phyloP scores from a whole-genome alignment of 2,888 invertebrate species.

The Meta bourneti region DNA sequence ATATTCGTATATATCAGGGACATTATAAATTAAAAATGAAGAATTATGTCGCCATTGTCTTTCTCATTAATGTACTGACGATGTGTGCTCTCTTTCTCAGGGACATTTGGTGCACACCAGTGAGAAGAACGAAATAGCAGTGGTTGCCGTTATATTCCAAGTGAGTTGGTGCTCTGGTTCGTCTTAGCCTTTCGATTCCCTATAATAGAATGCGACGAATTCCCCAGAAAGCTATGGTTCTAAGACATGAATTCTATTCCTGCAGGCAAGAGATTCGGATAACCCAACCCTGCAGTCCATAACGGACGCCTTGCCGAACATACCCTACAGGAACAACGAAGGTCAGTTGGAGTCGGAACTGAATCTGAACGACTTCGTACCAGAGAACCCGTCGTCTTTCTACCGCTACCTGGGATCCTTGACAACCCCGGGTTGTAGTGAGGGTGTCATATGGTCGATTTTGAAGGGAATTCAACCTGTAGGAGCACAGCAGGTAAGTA shows the following conservation, averaged over 20 bases:
- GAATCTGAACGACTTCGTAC: slow-evolving; percentile 26
- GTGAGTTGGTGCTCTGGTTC: slow-evolving; percentile 4
- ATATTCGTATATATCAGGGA: too few relatives aligned
- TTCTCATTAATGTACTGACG: too few relatives aligned
- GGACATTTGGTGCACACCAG: slow-evolving; percentile 44
- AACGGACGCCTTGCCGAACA: neutral
- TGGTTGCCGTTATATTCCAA: slow-evolving; percentile 36
- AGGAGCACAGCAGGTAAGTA: neutral
- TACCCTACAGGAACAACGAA: slow-evolving; percentile 13
- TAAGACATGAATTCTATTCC: neutral
- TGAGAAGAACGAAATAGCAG: slow-evolving; percentile 10
- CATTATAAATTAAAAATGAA: too few relatives aligned
- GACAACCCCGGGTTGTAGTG: slow-evolving; percentile 46
- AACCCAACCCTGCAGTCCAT: slow-evolving; percentile 7
- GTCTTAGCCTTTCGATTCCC: too few relatives aligned
- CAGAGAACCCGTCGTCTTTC: slow-evolving; percentile 20
- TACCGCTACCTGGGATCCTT: slow-evolving; percentile 50
- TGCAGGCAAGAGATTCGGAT: neutral
- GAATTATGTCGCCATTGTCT: neutral
- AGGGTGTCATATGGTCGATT: slow-evolving; percentile 37
- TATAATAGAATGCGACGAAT: neutral
- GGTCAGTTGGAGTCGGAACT: neutral
- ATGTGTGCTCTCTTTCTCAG: slow-evolving; percentile 12
- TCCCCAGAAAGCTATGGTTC: neutral
- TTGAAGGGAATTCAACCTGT: neutral